phyloP scores from a whole-genome alignment of 1,140 invertebrate genomes.

The Drosophila kepulauana region DNA sequence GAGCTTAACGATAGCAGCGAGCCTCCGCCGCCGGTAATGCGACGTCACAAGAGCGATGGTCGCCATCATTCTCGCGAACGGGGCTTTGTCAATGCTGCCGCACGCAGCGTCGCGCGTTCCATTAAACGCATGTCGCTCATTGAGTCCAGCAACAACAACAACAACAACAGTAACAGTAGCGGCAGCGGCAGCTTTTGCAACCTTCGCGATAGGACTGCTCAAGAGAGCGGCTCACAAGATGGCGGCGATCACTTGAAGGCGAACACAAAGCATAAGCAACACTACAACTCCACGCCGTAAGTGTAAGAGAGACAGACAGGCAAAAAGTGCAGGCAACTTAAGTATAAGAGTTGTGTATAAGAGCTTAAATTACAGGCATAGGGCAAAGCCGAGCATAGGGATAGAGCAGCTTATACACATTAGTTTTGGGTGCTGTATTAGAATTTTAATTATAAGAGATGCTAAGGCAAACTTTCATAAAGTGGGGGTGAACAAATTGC shows the following conservation, averaged over 20 bases:
- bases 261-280: conserved; percentile 39
- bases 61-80: conserved; percentile 36
- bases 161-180: conserved; percentile 1
- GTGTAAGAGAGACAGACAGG: conserved; percentile 9
- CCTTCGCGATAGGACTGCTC: conserved; percentile 14
- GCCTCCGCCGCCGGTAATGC: conserved; percentile 27
- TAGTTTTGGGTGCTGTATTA: no score
- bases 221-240: conserved; percentile 19
- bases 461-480: no score
- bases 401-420: no score
- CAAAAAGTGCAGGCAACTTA: background rate
- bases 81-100: conserved; percentile 45
- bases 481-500: no score
- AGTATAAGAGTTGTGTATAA: background rate
- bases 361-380: background rate
- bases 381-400: no score
- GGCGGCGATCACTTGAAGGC: conserved; percentile 25
- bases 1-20: conserved; percentile 17
- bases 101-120: conserved; percentile 46
- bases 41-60: conserved; percentile 30
- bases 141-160: conserved; percentile 32
- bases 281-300: conserved; percentile 58
- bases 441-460: no score
- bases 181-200: conserved; percentile 6
- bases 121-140: conserved; percentile 56